These are phyloP conservation scores for Drosophila pachea DNA, from an alignment of 1,140 invertebrate genomes.

Conservation along the genomic window DNA sequence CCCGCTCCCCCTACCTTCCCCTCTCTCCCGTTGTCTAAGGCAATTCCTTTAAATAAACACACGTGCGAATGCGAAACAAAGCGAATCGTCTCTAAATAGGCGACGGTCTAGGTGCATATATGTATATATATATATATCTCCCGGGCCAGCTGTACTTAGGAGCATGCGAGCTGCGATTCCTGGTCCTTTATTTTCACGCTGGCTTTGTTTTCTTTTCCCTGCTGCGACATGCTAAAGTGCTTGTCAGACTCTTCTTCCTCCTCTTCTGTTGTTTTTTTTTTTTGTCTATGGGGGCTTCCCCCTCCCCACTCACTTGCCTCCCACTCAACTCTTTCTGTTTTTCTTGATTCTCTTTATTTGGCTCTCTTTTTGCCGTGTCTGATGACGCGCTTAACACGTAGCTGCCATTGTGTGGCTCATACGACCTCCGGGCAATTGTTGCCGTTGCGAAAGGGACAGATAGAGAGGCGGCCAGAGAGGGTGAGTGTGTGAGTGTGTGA, in stretches of 20 bases:
- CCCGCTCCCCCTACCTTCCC: constrained; percentile 24
- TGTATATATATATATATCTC: constrained; percentile 4
- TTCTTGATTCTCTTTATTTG: constrained; percentile 29
- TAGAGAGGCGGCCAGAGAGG: neutral
- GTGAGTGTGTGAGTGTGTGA: no score
- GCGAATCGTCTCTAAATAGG: constrained; percentile 63
- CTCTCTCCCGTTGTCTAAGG: constrained; percentile 19
- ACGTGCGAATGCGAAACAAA: constrained; percentile 66
- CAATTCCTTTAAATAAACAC: constrained; percentile 78
- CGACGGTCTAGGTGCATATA: constrained; percentile 43
- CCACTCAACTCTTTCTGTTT: constrained; percentile 1
- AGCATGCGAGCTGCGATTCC: constrained; percentile 42
- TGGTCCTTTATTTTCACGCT: neutral
- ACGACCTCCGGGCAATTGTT: constrained; percentile 59
- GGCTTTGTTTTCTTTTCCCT: neutral
- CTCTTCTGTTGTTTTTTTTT: no score
- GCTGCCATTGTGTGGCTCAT: constrained; percentile 67
- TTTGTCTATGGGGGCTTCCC: constrained; percentile 45
- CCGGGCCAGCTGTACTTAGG: constrained; percentile 33
- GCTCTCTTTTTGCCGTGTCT: constrained; percentile 20
- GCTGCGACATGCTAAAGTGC: constrained; percentile 71
- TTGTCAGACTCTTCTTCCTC: constrained; percentile 70
- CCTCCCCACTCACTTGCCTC: neutral
- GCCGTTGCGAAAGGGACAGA: constrained; percentile 1
- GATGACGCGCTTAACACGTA: constrained; percentile 70